These are phyloP conservation scores for Drosophila varians DNA, from an alignment of 1,140 invertebrate species.

Conservation along the genomic window DNA sequence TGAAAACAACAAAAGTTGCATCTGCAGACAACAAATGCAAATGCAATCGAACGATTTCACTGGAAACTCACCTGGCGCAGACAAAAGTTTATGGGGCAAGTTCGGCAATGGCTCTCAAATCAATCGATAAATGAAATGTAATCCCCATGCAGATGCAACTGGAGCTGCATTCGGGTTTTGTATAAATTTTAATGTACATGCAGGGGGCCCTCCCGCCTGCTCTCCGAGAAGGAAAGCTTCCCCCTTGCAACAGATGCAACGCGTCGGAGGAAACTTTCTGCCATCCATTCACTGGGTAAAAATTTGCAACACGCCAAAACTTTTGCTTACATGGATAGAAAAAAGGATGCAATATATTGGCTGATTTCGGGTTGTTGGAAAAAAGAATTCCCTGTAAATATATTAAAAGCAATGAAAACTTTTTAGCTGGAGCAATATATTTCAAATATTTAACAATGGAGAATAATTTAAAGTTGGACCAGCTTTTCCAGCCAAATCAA, in stretches of 20 bases:
- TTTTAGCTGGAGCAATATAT: background rate
- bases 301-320: slow-evolving; percentile 55
- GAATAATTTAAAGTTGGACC: background rate
- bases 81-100: slow-evolving; percentile 46
- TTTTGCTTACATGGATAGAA: slow-evolving; percentile 43
- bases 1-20: slow-evolving; percentile 13
- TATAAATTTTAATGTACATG: slow-evolving; percentile 58
- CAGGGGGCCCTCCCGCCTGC: background rate
- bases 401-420: background rate
- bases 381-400: background rate
- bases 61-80: slow-evolving; percentile 52
- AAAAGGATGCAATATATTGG: slow-evolving; percentile 16
- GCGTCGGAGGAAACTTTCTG: slow-evolving; percentile 49
- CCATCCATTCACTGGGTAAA: slow-evolving; percentile 55
- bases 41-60: slow-evolving; percentile 66
- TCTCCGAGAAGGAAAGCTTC: background rate
- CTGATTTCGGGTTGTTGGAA: background rate
- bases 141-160: slow-evolving; percentile 50
- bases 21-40: slow-evolving; percentile 50
- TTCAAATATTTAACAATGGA: background rate
- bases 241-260: slow-evolving; percentile 16
- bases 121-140: slow-evolving; percentile 81
- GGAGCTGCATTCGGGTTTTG: slow-evolving; percentile 52
- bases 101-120: slow-evolving; percentile 49
- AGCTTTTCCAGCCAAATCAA: background rate